These are phyloP conservation scores for Seira musarum DNA, from an alignment of 2,888 invertebrate genomes.

Conservation along the genomic window DNA sequence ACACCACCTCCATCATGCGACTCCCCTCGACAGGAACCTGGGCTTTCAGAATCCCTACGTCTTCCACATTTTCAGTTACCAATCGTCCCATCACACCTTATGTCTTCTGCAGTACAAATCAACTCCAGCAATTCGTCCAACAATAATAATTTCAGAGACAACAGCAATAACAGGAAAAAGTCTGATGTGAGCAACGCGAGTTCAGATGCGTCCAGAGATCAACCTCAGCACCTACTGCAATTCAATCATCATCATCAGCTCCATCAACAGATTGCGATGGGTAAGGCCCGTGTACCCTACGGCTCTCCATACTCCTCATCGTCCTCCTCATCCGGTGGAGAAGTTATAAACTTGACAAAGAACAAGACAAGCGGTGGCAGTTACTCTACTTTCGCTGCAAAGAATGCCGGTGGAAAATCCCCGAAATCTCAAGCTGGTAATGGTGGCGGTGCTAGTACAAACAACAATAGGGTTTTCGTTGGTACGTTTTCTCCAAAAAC, in stretches of 20 bases:
- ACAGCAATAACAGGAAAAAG: conserved; percentile 62
- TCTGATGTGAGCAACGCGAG: conserved; percentile 61
- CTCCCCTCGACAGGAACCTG: conserved; percentile 65
- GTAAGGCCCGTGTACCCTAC: conserved; percentile 66
- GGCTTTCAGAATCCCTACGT: conserved; percentile 64
- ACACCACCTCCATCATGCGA: conserved; percentile 66
- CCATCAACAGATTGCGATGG: conserved; percentile 62
- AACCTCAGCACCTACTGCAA: conserved; percentile 61
- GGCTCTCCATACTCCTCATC: conserved; percentile 66
- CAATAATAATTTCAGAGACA: conserved; percentile 54
- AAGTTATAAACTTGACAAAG: conserved; percentile 63
- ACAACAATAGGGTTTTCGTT: conserved; percentile 66
- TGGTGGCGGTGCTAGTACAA: conserved; percentile 59
- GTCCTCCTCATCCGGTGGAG: conserved; percentile 63
- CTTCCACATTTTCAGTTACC: conserved; percentile 65
- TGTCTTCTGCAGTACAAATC: conserved; percentile 70
- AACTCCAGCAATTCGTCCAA: conserved; percentile 63
- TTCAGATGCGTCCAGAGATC: conserved; percentile 54
- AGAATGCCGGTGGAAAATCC: conserved; percentile 63
- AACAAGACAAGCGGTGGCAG: conserved; percentile 64
- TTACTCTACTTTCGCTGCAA: conserved; percentile 56
- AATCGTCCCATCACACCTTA: conserved; percentile 69
- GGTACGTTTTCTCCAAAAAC: no score
- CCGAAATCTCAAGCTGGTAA: conserved; percentile 58
- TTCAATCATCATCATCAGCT: conserved; percentile 65